Base-by-base conservation (phyloP, 2,797 vertebrate genomes). In the Schizothorax lantsangensis region DNA sequence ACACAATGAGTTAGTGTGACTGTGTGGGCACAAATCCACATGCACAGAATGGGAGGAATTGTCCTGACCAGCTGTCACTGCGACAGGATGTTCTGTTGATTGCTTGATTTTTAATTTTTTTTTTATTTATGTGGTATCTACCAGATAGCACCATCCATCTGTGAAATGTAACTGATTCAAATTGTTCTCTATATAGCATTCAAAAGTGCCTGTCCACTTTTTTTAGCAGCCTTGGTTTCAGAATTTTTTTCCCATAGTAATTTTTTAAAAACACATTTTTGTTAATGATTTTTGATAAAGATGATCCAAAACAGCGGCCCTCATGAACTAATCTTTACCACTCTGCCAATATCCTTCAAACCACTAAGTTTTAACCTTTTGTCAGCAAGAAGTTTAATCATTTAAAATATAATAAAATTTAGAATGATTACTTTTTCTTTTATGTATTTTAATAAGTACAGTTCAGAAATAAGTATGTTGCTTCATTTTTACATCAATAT, bases 11-110 rank as follows among this genome's bases (percentile, higher is more conserved):
- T 40, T 52, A 38, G 68, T 47, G 49, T 74, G 71, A 57, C 38
- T 84, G 71, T 75, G 11, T 47, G 38, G 26, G 54, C 12, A 19
- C 71, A 59, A 23, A 75, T 84, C 21, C 72, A 84, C 40, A 68
- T 33, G 62, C 17, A 26, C 81, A 57, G 49, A 72, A 52, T n/a
- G 15, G 6, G 23, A 83, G 81, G 68, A 72, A 83, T 57, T 75
- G 72, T 75, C 45, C 43, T 49, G 43, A 75, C 72, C 72, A 49
- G 45, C 45, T 49, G n/a, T 75, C 26, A 75, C 72, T 49, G 45
- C 45, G n/a, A 75, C 45, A 33, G 43, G 72, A 75, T 49, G n/a
- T 75, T 74, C 45, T 49, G 72, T 75, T 47, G n/a, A 75, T 49
- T 5, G 15, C 72, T 49, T 75, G 14, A 2, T 74, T 74, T 38